phyloP scores from a whole-genome alignment of 1,140 invertebrate species.

The Halictus rubicundus region DNA sequence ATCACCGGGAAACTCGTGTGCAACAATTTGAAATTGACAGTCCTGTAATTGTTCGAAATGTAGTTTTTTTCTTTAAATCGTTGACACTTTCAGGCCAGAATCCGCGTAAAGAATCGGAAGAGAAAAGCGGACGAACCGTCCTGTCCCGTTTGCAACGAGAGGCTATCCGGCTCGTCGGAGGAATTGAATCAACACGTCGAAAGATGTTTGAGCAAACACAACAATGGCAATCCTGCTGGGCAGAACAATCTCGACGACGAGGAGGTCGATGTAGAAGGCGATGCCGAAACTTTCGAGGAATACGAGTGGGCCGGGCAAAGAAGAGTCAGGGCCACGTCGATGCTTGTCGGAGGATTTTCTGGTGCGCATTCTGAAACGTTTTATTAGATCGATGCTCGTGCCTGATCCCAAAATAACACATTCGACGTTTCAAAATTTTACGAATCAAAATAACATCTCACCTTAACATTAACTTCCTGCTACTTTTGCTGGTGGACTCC shows the following conservation, averaged over 20 bases:
- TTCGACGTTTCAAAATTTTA: no score
- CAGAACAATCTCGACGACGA: constrained; percentile 82
- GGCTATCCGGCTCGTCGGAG: constrained; percentile 83
- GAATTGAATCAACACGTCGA: constrained; percentile 90
- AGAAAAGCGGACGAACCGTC: constrained; percentile 85
- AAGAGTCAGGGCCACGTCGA: constrained; percentile 85
- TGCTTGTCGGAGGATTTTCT: constrained; percentile 87
- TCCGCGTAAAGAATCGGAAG: constrained; percentile 85
- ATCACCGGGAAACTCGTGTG: no score
- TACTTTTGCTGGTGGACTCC: no score
- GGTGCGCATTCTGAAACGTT: constrained; percentile 72
- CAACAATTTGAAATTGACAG: no score
- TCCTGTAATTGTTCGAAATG: not conserved
- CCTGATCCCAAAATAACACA: no score
- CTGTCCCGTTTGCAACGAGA: constrained; percentile 89
- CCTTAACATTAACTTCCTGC: no score
- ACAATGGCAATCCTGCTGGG: constrained; percentile 80
- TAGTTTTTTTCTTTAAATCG: constrained; percentile 1
- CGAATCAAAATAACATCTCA: no score
- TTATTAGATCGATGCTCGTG: no score
- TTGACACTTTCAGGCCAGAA: constrained; percentile 78
- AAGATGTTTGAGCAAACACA: constrained; percentile 84
- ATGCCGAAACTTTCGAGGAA: constrained; percentile 86
- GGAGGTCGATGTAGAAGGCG: constrained; percentile 86
- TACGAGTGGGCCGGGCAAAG: constrained; percentile 92